Conservation (phyloP, 2,113 vertebrate genomes). For the Megaceryle maxima region DNA sequence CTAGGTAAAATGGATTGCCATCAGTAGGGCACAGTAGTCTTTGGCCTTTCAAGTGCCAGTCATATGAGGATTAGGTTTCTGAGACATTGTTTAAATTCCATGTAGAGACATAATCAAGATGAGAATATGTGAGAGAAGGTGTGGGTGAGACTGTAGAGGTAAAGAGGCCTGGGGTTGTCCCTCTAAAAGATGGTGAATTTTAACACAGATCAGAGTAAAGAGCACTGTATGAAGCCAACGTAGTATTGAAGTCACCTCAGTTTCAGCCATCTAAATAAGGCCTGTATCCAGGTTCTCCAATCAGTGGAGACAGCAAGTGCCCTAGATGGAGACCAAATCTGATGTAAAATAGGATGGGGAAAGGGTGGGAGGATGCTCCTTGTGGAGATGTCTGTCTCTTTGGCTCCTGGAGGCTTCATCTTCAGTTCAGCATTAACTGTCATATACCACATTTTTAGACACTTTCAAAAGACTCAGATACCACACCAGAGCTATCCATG, state of each 20-base stretch:
- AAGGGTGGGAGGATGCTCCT: background rate
- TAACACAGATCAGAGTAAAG: background rate
- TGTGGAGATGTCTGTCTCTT: background rate
- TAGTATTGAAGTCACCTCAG: background rate
- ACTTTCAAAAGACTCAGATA: background rate
- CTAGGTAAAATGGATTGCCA: background rate
- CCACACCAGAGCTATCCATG: background rate
- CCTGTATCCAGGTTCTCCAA: background rate
- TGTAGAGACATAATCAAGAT: background rate
- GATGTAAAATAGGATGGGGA: background rate
- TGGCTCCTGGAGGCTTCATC: background rate
- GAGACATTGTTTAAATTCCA: background rate
- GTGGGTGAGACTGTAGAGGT: background rate
- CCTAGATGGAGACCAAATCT: background rate
- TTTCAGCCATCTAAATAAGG: background rate
- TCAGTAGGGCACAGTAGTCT: background rate
- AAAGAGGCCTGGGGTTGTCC: background rate
- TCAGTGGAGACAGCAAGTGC: background rate
- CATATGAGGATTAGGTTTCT: background rate
- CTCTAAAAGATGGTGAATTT: background rate
- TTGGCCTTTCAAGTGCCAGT: background rate
- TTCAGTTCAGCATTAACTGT: background rate
- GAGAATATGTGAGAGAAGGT: background rate
- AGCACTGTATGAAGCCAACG: background rate
- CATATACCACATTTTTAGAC: background rate